Percentiles rank a stretch among this genome's conserved stretches.
phyloP scores from a whole-genome alignment of 2,113 vertebrate species.

The Carettochelys insculpta region DNA sequence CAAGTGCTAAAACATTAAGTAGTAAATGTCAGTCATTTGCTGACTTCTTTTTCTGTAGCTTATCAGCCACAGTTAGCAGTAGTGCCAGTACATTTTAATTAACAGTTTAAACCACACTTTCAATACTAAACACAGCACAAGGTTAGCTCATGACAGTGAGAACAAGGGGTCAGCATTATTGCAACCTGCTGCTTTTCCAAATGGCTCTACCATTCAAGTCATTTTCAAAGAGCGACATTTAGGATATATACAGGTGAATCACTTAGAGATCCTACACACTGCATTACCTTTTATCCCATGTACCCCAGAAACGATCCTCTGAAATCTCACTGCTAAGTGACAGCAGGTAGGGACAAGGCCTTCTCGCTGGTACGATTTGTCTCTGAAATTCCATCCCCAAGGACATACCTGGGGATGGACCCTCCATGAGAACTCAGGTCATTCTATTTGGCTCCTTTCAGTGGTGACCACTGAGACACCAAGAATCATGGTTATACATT shows the following conservation, averaged over 20 bases:
- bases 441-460: not conserved
- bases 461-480: not conserved
- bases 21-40: not conserved
- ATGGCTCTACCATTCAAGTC: not conserved
- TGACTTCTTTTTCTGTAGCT: not conserved
- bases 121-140: not conserved
- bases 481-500: rapidly evolving
- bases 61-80: not conserved
- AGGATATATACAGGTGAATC: not conserved
- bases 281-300: not conserved
- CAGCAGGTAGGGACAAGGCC: not conserved
- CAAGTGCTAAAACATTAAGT: not conserved
- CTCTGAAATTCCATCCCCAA: not conserved
- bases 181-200: not conserved
- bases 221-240: not conserved
- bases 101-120: not conserved
- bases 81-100: not conserved
- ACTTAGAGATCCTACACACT: not conserved
- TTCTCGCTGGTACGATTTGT: not conserved
- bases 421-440: not conserved
- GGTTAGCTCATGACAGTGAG: not conserved
- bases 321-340: not conserved
- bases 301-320: not conserved
- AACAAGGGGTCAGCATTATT: not conserved
- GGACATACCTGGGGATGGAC: not conserved